phyloP scores from a whole-genome alignment of 2,888 invertebrate genomes.

The Thera britannica region DNA sequence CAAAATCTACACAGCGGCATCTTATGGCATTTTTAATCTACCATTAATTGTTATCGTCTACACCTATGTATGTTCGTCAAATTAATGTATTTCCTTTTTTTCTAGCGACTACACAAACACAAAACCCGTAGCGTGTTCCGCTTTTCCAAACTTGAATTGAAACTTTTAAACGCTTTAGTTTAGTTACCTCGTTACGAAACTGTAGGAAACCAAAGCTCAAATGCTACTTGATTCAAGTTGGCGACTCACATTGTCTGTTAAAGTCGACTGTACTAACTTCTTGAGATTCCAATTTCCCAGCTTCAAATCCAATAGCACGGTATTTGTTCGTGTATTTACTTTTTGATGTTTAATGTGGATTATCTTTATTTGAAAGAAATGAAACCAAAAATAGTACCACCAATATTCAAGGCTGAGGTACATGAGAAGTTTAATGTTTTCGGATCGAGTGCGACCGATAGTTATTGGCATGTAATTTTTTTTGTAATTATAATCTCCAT shows the following conservation, averaged over 20 bases:
- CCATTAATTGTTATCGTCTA: too few species aligned
- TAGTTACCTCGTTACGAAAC: not conserved
- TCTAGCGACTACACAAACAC: too few species aligned
- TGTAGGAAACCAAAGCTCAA: not conserved
- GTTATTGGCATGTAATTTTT: constrained; percentile 1
- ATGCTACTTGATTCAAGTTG: not conserved
- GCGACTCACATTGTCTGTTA: constrained; percentile 2
- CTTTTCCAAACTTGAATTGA: not conserved
- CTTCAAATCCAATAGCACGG: constrained; percentile 1
- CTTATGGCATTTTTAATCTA: too few species aligned
- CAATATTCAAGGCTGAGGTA: not conserved
- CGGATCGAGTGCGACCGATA: not conserved
- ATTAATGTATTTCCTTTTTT: too few species aligned
- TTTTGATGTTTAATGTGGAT: not conserved
- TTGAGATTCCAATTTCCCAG: constrained; percentile 18
- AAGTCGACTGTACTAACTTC: constrained; percentile 6
- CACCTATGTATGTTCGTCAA: too few species aligned
- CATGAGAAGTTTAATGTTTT: not conserved
- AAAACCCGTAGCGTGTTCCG: not conserved
- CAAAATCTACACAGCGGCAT: too few species aligned
- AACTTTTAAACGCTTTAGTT: not conserved
- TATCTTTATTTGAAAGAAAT: constrained; percentile 1
- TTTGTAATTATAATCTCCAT: not conserved
- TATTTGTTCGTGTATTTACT: constrained; percentile 2
- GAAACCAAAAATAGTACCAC: not conserved